Percentiles rank a stretch among this genome's conserved stretches.
Conservation (phyloP, 2,113 vertebrate genomes). For the Pontoporia blainvillei region DNA sequence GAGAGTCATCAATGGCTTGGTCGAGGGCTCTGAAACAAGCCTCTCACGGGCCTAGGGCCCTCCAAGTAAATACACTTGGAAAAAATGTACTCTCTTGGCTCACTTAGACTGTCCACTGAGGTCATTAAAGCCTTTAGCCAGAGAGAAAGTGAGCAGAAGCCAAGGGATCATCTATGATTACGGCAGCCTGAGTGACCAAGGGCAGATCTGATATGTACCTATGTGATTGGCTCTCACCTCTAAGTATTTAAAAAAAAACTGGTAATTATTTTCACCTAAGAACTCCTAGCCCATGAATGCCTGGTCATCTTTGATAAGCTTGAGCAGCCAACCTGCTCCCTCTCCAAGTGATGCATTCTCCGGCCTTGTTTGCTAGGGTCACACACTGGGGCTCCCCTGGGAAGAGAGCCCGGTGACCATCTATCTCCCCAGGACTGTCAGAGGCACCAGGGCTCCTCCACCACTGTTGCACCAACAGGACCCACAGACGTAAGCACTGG, state of each 20-base stretch:
- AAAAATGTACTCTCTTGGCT: not conserved
- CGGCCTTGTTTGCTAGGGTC: not conserved
- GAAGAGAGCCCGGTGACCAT: not conserved
- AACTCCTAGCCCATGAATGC: not conserved
- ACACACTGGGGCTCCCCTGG: not conserved
- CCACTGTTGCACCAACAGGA: rapidly evolving
- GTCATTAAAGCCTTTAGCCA: not conserved
- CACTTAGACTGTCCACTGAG: not conserved
- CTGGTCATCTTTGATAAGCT: not conserved
- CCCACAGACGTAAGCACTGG: not conserved
- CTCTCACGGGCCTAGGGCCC: not conserved
- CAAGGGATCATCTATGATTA: not conserved
- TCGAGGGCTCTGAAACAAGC: not conserved
- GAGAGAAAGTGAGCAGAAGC: not conserved
- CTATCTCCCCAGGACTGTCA: not conserved
- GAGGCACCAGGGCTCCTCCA: not conserved
- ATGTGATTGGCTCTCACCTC: not conserved
- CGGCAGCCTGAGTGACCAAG: not conserved
- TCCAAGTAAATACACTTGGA: not conserved
- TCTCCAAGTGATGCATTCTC: not conserved
- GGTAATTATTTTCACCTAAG: not conserved
- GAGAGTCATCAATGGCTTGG: not conserved
- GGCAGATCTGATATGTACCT: not conserved
- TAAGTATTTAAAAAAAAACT: not conserved
- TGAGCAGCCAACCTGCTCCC: not conserved